These are phyloP conservation scores for Dryocosmus kuriphilus DNA, from an alignment of 2,888 invertebrate genomes.

Conservation along the genomic window DNA sequence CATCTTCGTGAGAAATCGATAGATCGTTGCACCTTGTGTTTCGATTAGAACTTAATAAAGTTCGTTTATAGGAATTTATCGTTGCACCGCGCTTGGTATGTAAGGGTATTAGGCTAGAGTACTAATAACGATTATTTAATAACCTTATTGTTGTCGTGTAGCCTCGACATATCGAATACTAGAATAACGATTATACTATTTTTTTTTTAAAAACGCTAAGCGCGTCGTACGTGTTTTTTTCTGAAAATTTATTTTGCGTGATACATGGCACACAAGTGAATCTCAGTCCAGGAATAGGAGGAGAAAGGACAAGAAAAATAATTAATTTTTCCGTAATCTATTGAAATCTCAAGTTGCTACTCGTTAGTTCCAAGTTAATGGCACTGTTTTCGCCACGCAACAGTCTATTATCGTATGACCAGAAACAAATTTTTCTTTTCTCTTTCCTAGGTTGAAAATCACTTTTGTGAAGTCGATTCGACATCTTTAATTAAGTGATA, in stretches of 20 bases:
- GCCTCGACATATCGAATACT: conserved; percentile 29
- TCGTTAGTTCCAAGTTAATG: no score
- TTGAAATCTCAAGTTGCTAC: no score
- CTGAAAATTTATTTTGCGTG: not conserved
- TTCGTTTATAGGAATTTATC: conserved; percentile 32
- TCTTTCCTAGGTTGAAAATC: not conserved
- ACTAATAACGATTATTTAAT: conserved; percentile 36
- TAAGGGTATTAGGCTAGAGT: conserved; percentile 34
- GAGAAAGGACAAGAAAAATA: not conserved
- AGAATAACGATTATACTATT: conserved; percentile 29
- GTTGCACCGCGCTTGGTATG: conserved; percentile 35
- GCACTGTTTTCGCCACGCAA: no score
- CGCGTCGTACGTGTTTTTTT: conserved; percentile 10
- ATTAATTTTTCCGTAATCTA: no score
- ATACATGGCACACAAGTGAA: not conserved
- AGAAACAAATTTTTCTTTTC: not conserved
- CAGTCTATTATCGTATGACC: no score
- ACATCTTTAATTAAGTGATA: not conserved
- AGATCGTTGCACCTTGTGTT: not conserved
- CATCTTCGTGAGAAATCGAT: conserved; percentile 20
- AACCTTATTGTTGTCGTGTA: conserved; percentile 34
- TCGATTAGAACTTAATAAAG: conserved; percentile 24
- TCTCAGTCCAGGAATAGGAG: not conserved
- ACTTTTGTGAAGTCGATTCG: not conserved
- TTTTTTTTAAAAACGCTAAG: conserved; percentile 21